A percentile compares a stretch with the other conserved stretches of the same genome.
Conservation (phyloP, 2,888 invertebrate genomes). For the Laothoe populi region DNA sequence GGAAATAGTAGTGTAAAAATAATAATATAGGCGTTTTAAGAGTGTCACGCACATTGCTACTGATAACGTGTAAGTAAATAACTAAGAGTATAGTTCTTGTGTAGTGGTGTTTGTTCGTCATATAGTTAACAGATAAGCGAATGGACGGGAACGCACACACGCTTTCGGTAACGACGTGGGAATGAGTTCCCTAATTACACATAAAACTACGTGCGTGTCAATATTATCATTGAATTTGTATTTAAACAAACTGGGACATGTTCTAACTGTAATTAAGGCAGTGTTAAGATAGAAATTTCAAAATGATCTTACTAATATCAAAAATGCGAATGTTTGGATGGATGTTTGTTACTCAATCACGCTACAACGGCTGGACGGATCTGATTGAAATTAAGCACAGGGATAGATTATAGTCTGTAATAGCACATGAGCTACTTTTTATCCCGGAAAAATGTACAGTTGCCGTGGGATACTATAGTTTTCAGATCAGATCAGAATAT, state of each 20-base stretch:
- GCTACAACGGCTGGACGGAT: too few relatives aligned
- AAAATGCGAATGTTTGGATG: too few relatives aligned
- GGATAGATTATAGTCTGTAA: too few relatives aligned
- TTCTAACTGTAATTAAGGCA: background rate
- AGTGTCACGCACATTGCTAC: constrained; percentile 9
- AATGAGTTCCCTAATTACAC: background rate
- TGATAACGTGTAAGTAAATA: constrained; percentile 18
- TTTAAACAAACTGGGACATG: background rate
- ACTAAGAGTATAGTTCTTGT: constrained; percentile 1
- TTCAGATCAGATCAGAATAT: too few relatives aligned
- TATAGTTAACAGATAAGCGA: constrained; percentile 6
- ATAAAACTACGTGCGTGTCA: background rate
- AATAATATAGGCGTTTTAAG: background rate
- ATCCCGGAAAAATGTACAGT: too few relatives aligned
- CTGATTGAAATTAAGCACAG: too few relatives aligned
- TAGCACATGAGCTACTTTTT: too few relatives aligned
- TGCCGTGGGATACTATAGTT: too few relatives aligned
- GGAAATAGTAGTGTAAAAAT: constrained; percentile 12
- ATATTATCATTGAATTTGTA: background rate
- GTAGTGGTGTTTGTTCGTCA: constrained; percentile 1
- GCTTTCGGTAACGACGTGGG: constrained; percentile 4
- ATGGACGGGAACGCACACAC: constrained; percentile 2
- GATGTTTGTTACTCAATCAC: too few relatives aligned
- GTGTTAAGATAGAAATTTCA: too few relatives aligned
- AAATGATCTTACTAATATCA: too few relatives aligned